A percentile compares a stretch with the other conserved stretches of the same genome.
Evolutionary conservation across 1,140 invertebrate genomes (phyloP).

Genomic region (Zaprionus gabonicus): DNA sequence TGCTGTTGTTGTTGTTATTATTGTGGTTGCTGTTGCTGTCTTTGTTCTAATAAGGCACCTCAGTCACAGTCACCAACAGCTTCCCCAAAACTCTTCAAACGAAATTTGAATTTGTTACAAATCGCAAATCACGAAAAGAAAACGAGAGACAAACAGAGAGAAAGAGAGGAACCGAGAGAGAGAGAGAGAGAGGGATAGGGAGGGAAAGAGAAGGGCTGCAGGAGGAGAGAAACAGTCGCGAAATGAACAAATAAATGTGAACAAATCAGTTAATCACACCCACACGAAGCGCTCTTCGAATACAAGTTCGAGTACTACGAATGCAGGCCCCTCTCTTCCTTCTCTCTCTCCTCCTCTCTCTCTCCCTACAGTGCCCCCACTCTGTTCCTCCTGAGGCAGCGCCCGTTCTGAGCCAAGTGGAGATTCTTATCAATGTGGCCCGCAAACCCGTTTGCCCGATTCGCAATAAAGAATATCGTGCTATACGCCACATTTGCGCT

Average conservation of each 20-base stretch:
- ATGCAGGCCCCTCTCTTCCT: slow-evolving; percentile 14
- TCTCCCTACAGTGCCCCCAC: background rate
- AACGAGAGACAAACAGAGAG: slow-evolving; percentile 5
- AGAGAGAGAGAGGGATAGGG: background rate
- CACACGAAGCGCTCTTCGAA: slow-evolving; percentile 57
- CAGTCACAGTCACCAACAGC: background rate
- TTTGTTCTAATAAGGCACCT: slow-evolving; percentile 44
- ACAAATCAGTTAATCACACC: slow-evolving; percentile 84
- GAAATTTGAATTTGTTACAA: slow-evolving; percentile 83
- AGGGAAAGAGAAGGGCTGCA: background rate
- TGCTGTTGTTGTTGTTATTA: slow-evolving; percentile 1
- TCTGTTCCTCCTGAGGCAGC: slow-evolving; percentile 5
- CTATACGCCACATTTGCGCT: slow-evolving; percentile 78
- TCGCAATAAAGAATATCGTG: slow-evolving; percentile 82
- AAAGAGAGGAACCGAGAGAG: background rate
- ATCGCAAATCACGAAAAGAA: slow-evolving; percentile 80
- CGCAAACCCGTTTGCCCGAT: slow-evolving; percentile 49
- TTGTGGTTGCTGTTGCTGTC: slow-evolving; percentile 4
- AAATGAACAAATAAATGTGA: slow-evolving; percentile 83
- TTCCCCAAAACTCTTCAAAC: slow-evolving; percentile 10
- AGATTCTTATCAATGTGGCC: slow-evolving; percentile 71
- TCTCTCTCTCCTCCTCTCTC: slow-evolving; percentile 13
- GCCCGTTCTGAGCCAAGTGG: slow-evolving; percentile 38
- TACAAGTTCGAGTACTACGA: slow-evolving; percentile 20
- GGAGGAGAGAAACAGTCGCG: slow-evolving; percentile 45